Percentiles rank a stretch among this genome's conserved stretches.
Evolutionary conservation across 2,797 vertebrate species (phyloP).

Genomic region (Triplophysa bombifrons): DNA sequence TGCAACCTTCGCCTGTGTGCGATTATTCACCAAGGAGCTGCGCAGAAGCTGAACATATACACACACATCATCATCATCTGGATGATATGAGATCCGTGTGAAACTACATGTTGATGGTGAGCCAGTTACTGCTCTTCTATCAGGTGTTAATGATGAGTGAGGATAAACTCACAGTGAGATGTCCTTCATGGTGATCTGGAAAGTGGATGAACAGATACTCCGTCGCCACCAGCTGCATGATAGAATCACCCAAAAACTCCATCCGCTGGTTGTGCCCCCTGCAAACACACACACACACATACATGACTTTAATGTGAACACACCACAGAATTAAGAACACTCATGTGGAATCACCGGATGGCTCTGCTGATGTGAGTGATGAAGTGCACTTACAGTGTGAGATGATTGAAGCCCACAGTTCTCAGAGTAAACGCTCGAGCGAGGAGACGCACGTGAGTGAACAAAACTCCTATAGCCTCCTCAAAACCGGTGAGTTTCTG

Average conservation of each 20-base stretch:
- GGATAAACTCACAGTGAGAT: conserved; percentile 87
- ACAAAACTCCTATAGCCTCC: conserved; percentile 90
- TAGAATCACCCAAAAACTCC: conserved; percentile 98
- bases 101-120: too few species aligned
- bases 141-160: background rate
- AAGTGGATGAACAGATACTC: conserved; percentile 99
- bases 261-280: conserved; percentile 99
- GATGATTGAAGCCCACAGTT: conserved; percentile 98
- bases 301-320: background rate
- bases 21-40: conserved; percentile 97
- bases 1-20: conserved; percentile 96
- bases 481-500: conserved; percentile 95
- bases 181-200: conserved; percentile 96
- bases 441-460: conserved; percentile 93
- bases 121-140: too few species aligned
- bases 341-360: too few species aligned
- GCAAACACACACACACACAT: conserved; percentile 28
- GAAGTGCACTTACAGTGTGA: conserved; percentile 87
- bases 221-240: conserved; percentile 98
- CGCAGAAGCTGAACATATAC: conserved; percentile 81
- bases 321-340: background rate
- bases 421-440: conserved; percentile 95
- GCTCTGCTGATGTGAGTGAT: too few species aligned
- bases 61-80: background rate
- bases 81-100: too few species aligned